Base-by-base conservation (phyloP, 1,140 invertebrate species). In the Sarcophaga peregrina region DNA sequence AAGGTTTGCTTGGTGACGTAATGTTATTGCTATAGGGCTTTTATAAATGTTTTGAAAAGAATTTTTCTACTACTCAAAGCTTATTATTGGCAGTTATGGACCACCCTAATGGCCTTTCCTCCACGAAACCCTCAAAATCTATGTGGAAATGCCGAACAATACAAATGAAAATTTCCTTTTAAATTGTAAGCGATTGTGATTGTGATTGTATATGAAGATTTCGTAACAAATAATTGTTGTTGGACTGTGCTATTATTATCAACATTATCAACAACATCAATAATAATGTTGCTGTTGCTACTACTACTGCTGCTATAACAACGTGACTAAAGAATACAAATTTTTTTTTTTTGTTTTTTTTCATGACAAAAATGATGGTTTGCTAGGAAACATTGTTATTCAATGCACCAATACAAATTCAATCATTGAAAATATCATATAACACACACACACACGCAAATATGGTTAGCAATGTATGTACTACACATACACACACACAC, bases 321-420 rank as follows among this genome's bases (percentile, higher is more conserved):
- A 68, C 62, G 62, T 68, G 62, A 68, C 62, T 68, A 68, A 68
- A 5, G 62, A 68, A n/a, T n/a, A n/a, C n/a, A 68, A 68, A 20
- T 68, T 8, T 6, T 68, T 9, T 20, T 17, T 68, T 68, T 68
- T 37, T 37, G 25, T 68, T 9, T 20, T 17, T 68, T 68, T 68
- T 37, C 4, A 4, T 37, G 25, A 2, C 8, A 1, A 25, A 25
- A 20, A 68, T 68, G 62, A 68, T n/a, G 62, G 62, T 68, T 68
- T 68, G n/a, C 62, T 68, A 68, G n/a, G 62, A 68, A 68, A 68
- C 17, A 20, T 25, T 68, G 20, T 68, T 68, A 10, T 37, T 20
- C 62, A 17, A 37, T 37, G 17, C 62, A 58, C 62, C 7, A 68
- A 68, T 68, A 68, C 20, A 52, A 52, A 9, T 13, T 9, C 62